Conservation (phyloP, 2,113 vertebrate genomes). For the Pterocles gutturalis region DNA sequence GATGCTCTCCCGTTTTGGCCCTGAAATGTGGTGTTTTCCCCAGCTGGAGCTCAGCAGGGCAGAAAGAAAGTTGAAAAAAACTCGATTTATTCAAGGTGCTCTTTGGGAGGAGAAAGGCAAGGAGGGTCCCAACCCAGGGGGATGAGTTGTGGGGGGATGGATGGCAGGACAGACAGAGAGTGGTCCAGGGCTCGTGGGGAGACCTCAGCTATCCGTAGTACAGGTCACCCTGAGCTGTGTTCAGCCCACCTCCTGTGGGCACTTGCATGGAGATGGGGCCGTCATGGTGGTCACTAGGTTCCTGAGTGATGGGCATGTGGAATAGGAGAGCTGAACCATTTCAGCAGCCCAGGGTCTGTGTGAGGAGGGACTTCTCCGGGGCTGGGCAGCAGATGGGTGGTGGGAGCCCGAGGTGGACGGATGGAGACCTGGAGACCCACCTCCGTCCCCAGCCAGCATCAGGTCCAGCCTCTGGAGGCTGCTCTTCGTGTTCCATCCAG, state of each 20-base stretch:
- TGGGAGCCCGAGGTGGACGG: not conserved
- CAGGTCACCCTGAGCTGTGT: not conserved
- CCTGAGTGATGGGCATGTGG: not conserved
- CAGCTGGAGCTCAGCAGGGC: not conserved
- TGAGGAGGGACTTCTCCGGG: not conserved
- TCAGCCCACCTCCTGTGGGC: no score
- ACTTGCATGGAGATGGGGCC: accelerated
- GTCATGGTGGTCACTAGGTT: not conserved
- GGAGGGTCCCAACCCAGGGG: not conserved
- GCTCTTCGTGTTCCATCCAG: no score
- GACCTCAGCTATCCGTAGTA: accelerated
- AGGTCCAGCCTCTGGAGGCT: not conserved
- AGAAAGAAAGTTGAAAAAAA: not conserved
- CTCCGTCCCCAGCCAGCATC: not conserved
- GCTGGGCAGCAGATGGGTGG: not conserved
- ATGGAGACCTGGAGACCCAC: not conserved
- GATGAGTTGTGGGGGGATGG: not conserved
- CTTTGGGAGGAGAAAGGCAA: not conserved
- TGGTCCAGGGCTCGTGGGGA: no score
- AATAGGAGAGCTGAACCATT: not conserved
- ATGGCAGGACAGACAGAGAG: not conserved
- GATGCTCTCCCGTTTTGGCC: not conserved
- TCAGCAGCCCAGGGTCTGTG: not conserved
- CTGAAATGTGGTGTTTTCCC: not conserved
- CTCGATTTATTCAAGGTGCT: not conserved